phyloP scores from a whole-genome alignment of 2,797 vertebrate genomes.

The Acropternis orthonyx region DNA sequence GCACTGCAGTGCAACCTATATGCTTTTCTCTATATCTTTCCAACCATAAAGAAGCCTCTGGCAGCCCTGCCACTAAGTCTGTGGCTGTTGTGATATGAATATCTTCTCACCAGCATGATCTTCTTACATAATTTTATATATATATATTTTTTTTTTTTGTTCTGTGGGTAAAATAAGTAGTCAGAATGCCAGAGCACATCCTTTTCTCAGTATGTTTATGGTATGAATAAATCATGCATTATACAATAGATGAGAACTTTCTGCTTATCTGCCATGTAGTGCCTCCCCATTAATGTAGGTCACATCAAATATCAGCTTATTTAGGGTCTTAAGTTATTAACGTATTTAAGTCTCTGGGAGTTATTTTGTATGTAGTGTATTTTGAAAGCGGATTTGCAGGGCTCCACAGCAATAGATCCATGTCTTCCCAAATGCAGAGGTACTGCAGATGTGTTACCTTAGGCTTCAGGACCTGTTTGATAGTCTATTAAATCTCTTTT shows the following conservation, averaged over 20 bases:
- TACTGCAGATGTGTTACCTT: conserved; percentile 20
- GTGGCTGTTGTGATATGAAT: conserved; percentile 37
- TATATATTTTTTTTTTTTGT: conserved; percentile 1
- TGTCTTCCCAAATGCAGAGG: conserved; percentile 15
- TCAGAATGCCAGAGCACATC: conserved; percentile 5
- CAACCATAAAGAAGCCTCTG: conserved; percentile 38
- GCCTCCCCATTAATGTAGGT: conserved; percentile 50
- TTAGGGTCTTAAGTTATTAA: conserved; percentile 63
- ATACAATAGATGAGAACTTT: conserved; percentile 47
- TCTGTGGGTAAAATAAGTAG: background rate
- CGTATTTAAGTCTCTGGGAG: background rate
- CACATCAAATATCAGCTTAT: conserved; percentile 59
- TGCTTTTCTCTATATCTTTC: conserved; percentile 25
- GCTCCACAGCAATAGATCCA: background rate
- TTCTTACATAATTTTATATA: conserved; percentile 46
- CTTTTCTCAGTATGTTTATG: conserved; percentile 15
- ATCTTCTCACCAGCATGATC: conserved; percentile 43
- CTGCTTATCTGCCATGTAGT: conserved; percentile 50
- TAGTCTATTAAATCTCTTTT: background rate
- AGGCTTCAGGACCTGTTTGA: conserved; percentile 21
- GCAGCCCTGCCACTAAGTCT: conserved; percentile 13
- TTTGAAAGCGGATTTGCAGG: conserved; percentile 40
- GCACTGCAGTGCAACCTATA: conserved; percentile 14
- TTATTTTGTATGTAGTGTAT: background rate
- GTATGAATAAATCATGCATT: conserved; percentile 37